Evolutionary conservation across 2,888 invertebrate genomes (phyloP), one percentile per base, ranked within the genome.

Genomic region (Strigamia transsilvanica): DNA sequence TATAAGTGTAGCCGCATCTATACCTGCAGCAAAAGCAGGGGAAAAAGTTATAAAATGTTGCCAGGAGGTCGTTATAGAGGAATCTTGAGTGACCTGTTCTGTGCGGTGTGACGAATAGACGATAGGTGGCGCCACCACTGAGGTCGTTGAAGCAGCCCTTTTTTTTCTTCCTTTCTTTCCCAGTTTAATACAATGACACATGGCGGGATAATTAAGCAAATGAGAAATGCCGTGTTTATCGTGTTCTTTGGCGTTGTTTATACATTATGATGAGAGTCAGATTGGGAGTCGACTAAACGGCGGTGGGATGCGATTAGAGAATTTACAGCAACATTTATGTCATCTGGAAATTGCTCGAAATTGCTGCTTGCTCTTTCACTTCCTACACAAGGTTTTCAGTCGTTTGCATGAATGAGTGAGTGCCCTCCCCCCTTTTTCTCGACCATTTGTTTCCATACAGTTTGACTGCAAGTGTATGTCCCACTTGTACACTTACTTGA

Each of bases 81-180:
- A 79, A 21, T 42, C 79, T 79, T 79, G 79, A 41, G n/a, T 79
- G 79, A 42, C 79, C 38, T 38, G 41, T 42, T 41, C 79, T 42
- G 12, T 21, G 21, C 15, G 41, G 79, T 79, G 32, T 38, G 13
- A 38, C 41, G 18, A 41, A 42, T 38, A 41, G 79, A 41, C 79
- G 42, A 41, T 79, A 79, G 79, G 79, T 79, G 79, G 79, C 79
- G 34, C 41, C 79, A 79, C 79, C 79, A 79, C 79, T 79, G 79
- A 41, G 18, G 38, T 21, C 38, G 21, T 73, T 73, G 13, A 32
- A 2, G 32, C 73, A 27, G 27, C 73, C 73, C 73, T 32, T 73
- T 56, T 56, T 56, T 9, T 6, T 0, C 27, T 18, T 15, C 12
- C 32, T 73, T 73, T 73, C 32, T 73, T 73, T 73, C 13, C 15